phyloP scores from a whole-genome alignment of 2,113 vertebrate species.

The Macroglossus sobrinus region DNA sequence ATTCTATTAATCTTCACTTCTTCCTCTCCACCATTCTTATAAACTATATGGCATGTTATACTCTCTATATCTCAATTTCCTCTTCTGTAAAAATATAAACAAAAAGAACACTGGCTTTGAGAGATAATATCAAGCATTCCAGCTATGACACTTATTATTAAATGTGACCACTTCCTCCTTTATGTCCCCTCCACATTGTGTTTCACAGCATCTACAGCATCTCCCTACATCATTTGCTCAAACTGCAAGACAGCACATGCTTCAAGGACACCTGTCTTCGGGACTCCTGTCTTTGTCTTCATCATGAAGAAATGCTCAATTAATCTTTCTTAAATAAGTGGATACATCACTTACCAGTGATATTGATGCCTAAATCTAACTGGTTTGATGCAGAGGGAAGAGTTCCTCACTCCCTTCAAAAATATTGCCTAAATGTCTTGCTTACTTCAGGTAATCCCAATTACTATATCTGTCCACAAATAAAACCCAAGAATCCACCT shows the following conservation, averaged over 20 bases:
- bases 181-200: neutral
- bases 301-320: neutral
- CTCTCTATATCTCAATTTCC: neutral
- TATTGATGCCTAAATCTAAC: neutral
- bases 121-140: neutral
- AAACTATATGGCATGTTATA: neutral
- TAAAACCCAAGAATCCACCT: neutral
- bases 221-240: neutral
- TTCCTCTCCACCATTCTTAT: neutral
- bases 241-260: neutral
- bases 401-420: neutral
- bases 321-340: neutral
- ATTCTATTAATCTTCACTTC: neutral
- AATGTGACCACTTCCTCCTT: neutral
- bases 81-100: neutral
- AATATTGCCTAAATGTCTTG: neutral
- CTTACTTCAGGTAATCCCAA: neutral
- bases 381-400: neutral
- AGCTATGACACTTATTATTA: neutral
- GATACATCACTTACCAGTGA: neutral
- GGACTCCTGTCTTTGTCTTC: neutral
- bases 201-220: neutral
- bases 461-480: neutral
- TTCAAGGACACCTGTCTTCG: neutral
- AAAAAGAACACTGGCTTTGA: neutral